Conservation (phyloP, 2,888 invertebrate species). For the Hirtodrosophila trivittata region DNA sequence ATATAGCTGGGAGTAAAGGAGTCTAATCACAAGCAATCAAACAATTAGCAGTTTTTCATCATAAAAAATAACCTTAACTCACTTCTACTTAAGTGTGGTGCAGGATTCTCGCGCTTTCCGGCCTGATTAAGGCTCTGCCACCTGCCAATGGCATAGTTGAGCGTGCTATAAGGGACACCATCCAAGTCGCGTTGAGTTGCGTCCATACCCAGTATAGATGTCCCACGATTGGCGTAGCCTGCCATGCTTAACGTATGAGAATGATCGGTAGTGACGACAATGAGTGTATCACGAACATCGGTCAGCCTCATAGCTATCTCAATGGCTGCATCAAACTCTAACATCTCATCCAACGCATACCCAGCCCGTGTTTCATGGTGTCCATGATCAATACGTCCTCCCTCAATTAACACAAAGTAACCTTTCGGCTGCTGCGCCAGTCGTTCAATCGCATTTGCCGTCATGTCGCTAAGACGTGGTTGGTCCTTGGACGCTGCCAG, state of each 20-base stretch:
- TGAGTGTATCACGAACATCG: slow-evolving; percentile 88
- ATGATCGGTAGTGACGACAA: slow-evolving; percentile 91
- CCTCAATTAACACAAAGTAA: slow-evolving; percentile 86
- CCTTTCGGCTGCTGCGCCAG: slow-evolving; percentile 86
- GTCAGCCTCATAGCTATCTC: slow-evolving; percentile 86
- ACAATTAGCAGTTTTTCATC: neutral
- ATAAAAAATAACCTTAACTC: slow-evolving; percentile 10
- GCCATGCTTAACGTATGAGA: slow-evolving; percentile 90
- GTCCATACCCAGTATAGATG: slow-evolving; percentile 85
- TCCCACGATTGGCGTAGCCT: slow-evolving; percentile 87
- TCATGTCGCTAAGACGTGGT: slow-evolving; percentile 89
- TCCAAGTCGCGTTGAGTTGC: slow-evolving; percentile 55
- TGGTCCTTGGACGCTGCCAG: slow-evolving; percentile 84
- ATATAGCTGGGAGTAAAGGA: slow-evolving; percentile 74
- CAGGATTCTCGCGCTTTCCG: slow-evolving; percentile 69
- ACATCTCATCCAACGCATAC: slow-evolving; percentile 90
- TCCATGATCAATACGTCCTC: slow-evolving; percentile 90
- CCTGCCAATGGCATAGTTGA: slow-evolving; percentile 90
- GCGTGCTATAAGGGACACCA: slow-evolving; percentile 86
- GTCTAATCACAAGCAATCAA: too few relatives aligned
- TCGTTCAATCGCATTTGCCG: slow-evolving; percentile 86
- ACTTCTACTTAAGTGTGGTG: slow-evolving; percentile 55
- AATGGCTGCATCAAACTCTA: slow-evolving; percentile 90
- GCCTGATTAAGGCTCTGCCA: slow-evolving; percentile 65
- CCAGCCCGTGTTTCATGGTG: slow-evolving; percentile 89